Base-by-base conservation (phyloP, 2,797 vertebrate species). In the Hapalemur alaotrensis region DNA sequence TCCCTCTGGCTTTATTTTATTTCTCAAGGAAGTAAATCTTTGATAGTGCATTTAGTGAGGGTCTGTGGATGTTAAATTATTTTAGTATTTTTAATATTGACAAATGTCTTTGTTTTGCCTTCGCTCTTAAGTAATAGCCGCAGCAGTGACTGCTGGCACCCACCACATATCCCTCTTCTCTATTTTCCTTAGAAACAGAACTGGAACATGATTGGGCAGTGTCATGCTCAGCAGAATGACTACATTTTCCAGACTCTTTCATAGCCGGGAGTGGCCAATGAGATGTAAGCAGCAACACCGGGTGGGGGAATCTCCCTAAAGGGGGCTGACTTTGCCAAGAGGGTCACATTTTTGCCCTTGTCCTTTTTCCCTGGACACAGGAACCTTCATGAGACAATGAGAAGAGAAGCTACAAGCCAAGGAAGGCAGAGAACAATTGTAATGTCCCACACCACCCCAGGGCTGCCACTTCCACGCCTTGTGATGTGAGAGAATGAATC, bases 1-100 rank as follows among this genome's bases (percentile, higher is more conserved):
- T 92, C 30, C 61, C 23, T 94, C n/a, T 52, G 67, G 38, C 22
- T 86, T 93, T 57, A n/a, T 85, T 92, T 84, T 81, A 57, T 91
- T 91, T 96, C 89, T 89, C 84, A 79, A 35, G 54, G 20, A 83
- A 89, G 8, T 61, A 7, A 23, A n/a, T 83, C 46, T 67, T 93
- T 46, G 63, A 41, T 70, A 25, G 20, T 32, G 41, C 67, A 79
- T 88, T 94, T 82, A 73, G 54, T 46, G 72, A 81, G 32, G 48
- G 67, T 67, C 61, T 91, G n/a, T 79, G 18, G 22, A 15, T 63
- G 54, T 79, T 46, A 59, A 93, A 52, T 75, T 80, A 43, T 57
- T 35, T 93, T 25, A n/a, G 28, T 48, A n/a, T 61, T 87, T 81
- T 78, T 57, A n/a, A 30, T 43, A 78, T 67, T 43, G 65, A 43